Base-by-base conservation (phyloP, 2,888 invertebrate genomes). In the Nomada flava region DNA sequence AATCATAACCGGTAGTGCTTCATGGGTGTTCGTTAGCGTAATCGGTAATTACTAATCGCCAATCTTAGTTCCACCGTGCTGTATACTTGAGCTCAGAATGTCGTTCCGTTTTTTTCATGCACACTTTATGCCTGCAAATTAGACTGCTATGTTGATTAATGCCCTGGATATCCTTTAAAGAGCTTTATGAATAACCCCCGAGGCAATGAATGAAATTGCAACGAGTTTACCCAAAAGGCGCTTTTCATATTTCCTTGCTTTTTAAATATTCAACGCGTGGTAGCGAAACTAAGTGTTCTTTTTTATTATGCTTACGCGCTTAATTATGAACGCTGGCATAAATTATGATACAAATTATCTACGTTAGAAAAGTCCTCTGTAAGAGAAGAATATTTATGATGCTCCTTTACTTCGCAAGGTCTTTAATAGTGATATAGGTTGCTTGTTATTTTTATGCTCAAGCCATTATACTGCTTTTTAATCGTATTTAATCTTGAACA, bases 21-120 rank as follows among this genome's bases (percentile, higher is more conserved):
- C 59, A 59, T 63, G 47, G 18, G 23, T 63, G 47, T 44, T 44
- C 47, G 23, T 63, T 63, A 63, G 47, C 47, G 15, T 63, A 63
- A 63, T 63, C 47, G 47, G 15, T 29, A 59, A 13, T 47, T 47
- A 47, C 47, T 47, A 47, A 47, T 47, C 47, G 15, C 47, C 60
- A 29, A 60, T 60, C 59, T 63, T 23, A 63, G 47, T 47, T 47
- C 11, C 63, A 47, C 20, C 47, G 23, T 47, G 15, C 20, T 47
- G 57, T 44, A 62, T 47, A 44, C 47, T 47, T 26, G 23, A 15
- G 10, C 36, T 42, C 7, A 63, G 15, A 47, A 47, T 47, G 47
- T 63, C 20, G 44, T 5, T 15, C 1, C 7, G 11, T 2, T 57
- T 23, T 63, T 44, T 63, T 13, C 13, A 10, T 23, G 23, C 2